Evolutionary conservation across 2,888 invertebrate species (phyloP), one percentile per base, ranked within the genome.

Genomic region (Zhuqinia jingwanae): DNA sequence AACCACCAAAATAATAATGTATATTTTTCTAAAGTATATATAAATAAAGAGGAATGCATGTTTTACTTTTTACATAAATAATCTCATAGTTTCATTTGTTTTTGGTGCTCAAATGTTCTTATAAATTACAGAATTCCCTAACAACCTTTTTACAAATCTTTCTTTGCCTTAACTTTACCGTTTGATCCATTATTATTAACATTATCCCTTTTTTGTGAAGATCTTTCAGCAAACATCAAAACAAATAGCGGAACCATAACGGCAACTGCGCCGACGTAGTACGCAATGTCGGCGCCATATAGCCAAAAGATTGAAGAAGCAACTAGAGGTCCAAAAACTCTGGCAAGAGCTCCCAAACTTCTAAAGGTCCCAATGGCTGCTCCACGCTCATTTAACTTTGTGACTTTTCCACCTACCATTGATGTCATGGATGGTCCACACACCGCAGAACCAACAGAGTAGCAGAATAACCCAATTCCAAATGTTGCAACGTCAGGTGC

Each of bases 361-460:
- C 99, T 94, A 92, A 99, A 97, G 89, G 97, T 96, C 13, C 99
- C 99, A 92, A 99, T 95, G 89, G 97, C 96, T 0, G 96, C 96
- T 36, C 99, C 99, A 92, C 98, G 98, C 91, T 98, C 96, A 92
- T 95, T 95, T 86, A 93, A 94, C 50, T 95, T 95, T 6, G 96
- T 96, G 92, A 96, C 95, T 89, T 95, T 95, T 1, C 98, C 97
- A n/a, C 97, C 97, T 92, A 84, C 68, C 85, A 98, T 93, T 2
- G 98, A 96, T 91, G 97, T 99, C 93, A 99, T 94, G 92, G 97
- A 98, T 13, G 99, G 98, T 25, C 99, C 98, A 42, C 98, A 98
- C 92, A 98, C 93, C 5, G 94, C 94, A n/a, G 94, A 94, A 0
- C 83, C 90, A 20, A 90, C 85, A n/a, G 89, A 90, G 45, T 90